These are phyloP conservation scores for Dicycla oo DNA, from an alignment of 2,888 invertebrate genomes.

Conservation along the genomic window DNA sequence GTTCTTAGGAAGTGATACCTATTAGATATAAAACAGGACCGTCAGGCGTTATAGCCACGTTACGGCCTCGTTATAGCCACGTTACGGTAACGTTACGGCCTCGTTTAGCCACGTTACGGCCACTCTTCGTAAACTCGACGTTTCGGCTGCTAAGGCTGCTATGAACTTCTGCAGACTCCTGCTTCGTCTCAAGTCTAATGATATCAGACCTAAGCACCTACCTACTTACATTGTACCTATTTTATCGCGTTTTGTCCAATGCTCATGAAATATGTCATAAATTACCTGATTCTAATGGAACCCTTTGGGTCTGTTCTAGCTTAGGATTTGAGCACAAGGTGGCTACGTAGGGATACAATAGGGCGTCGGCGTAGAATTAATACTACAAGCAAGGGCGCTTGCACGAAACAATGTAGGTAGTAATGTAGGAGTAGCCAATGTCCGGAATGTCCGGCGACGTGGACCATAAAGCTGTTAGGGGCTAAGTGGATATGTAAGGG, in stretches of 20 bases:
- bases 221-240: background rate
- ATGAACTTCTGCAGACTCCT: background rate
- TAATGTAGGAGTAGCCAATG: background rate
- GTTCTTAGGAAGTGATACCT: background rate
- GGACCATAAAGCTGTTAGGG: constrained; percentile 4
- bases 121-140: background rate
- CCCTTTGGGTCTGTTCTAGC: background rate
- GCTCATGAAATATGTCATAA: background rate
- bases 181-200: background rate
- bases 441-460: constrained; percentile 5
- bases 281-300: background rate
- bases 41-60: background rate
- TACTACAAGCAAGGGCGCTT: too few relatives aligned
- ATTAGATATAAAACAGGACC: background rate
- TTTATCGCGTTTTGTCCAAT: too few relatives aligned
- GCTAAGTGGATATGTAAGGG: constrained; percentile 2
- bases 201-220: background rate
- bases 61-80: too few relatives aligned
- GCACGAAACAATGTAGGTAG: background rate
- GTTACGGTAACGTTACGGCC: too few relatives aligned
- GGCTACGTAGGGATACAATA: background rate
- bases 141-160: background rate
- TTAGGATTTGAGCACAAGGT: background rate
- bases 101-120: too few relatives aligned
- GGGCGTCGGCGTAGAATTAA: background rate